Evolutionary conservation across 2,888 invertebrate genomes (phyloP), one percentile per base, ranked within the genome.

Genomic region (Boloria selene): DNA sequence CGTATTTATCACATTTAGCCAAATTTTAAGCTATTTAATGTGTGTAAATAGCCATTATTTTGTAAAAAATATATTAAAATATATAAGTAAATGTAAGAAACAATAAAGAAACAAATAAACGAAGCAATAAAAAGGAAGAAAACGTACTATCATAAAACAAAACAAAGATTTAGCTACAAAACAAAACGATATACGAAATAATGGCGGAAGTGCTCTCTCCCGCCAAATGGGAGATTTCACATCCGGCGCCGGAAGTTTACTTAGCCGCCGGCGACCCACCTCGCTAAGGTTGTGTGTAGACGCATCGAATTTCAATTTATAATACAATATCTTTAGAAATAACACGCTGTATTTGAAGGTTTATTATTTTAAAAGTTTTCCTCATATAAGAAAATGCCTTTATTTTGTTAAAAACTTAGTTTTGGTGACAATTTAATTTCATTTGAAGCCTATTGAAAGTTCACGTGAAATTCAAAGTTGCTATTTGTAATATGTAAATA

Each of bases 241-340:
- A 77, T 87, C 86, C 87, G 83, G 73, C 82, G 83, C 81, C 59
- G 88, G 88, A 88, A 87, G 87, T 86, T 88, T 88, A 87, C 88
- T 87, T 87, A 86, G 82, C 82, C 81, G 77, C 58, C 59, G 38
- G 59, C 60, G 79, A 79, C 78, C 81, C 77, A 81, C 79, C 59
- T 59, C 82, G 78, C 77, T 77, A 70, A 70, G 64, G 71, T 65
- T 65, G 64, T 67, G 65, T 67, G 59, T 59, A 59, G 59, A 59
- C 61, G 65, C 50, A 62, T 65, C 53, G 60, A 62, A 70, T 64
- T 62, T 61, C 65, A 68, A 68, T 68, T 68, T 63, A 51, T 70
- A 61, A 31, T 59, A 56, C 22, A 47, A 38, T 50, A 6, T 59
- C 10, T 10, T 17, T 56, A 22, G n/a, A n/a, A 16, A 56, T 56